phyloP scores from a whole-genome alignment of 2,888 invertebrate species.

The Boloria selene region DNA sequence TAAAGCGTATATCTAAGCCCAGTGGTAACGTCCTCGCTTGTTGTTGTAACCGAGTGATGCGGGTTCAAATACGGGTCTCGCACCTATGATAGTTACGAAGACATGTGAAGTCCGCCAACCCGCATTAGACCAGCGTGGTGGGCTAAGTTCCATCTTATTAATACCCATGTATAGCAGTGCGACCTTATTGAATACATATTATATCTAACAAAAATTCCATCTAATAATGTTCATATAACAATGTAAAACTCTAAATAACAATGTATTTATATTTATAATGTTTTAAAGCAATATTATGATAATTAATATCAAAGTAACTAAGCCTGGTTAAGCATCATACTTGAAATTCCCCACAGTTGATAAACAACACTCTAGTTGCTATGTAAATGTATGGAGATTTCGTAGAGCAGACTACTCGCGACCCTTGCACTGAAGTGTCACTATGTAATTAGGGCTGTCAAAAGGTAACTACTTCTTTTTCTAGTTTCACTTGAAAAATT shows the following conservation, averaged over 20 bases:
- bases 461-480: conserved; percentile 36
- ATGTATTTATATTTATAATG: neutral
- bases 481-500: neutral
- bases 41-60: too few relatives aligned
- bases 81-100: too few relatives aligned
- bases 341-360: conserved; percentile 29
- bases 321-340: conserved; percentile 6
- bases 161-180: too few relatives aligned
- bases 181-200: too few relatives aligned
- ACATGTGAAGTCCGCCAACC: too few relatives aligned
- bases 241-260: too few relatives aligned
- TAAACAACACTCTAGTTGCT: conserved; percentile 29
- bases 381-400: conserved; percentile 70
- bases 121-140: too few relatives aligned
- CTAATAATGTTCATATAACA: too few relatives aligned
- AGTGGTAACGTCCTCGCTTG: too few relatives aligned
- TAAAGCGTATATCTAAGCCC: too few relatives aligned
- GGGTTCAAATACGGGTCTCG: too few relatives aligned
- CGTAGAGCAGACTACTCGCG: conserved; percentile 37
- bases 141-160: too few relatives aligned
- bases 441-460: conserved; percentile 31
- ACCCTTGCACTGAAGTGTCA: conserved; percentile 40
- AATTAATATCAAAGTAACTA: conserved; percentile 12
- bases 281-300: neutral
- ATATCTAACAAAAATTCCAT: neutral